phyloP scores from a whole-genome alignment of 1,140 invertebrate genomes.

The Pseudoatta argentina region DNA sequence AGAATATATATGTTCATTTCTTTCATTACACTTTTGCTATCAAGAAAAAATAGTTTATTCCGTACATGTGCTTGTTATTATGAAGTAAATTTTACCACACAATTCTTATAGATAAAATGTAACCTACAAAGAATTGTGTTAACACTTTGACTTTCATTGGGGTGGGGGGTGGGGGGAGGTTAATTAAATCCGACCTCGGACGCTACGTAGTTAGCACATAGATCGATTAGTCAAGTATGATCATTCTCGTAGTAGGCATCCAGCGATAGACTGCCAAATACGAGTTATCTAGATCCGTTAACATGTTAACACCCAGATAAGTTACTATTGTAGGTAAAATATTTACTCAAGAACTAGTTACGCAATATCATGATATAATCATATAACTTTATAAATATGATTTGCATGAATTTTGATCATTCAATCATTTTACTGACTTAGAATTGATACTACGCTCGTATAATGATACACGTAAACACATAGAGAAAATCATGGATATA shows the following conservation, averaged over 20 bases:
- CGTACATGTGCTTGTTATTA: conserved; percentile 48
- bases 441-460: conserved; percentile 41
- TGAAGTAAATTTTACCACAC: conserved; percentile 1
- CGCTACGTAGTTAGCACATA: too few relatives aligned
- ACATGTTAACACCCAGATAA: background rate
- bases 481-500: conserved; percentile 31
- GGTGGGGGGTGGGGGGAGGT: too few relatives aligned
- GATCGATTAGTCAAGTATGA: too few relatives aligned
- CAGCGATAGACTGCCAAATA: too few relatives aligned
- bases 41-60: conserved; percentile 47
- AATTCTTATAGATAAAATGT: conserved; percentile 1
- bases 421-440: conserved; percentile 50
- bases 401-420: background rate
- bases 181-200: too few relatives aligned
- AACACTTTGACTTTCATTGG: background rate
- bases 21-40: conserved; percentile 47
- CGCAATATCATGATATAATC: conserved; percentile 12
- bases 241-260: too few relatives aligned
- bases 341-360: conserved; percentile 8
- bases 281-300: too few relatives aligned
- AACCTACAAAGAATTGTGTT: background rate
- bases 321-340: background rate
- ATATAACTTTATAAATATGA: conserved; percentile 17
- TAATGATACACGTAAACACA: conserved; percentile 31
- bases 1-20: conserved; percentile 64